Evolutionary conservation across 2,888 invertebrate species (phyloP).

Genomic region (Acleris cristana): DNA sequence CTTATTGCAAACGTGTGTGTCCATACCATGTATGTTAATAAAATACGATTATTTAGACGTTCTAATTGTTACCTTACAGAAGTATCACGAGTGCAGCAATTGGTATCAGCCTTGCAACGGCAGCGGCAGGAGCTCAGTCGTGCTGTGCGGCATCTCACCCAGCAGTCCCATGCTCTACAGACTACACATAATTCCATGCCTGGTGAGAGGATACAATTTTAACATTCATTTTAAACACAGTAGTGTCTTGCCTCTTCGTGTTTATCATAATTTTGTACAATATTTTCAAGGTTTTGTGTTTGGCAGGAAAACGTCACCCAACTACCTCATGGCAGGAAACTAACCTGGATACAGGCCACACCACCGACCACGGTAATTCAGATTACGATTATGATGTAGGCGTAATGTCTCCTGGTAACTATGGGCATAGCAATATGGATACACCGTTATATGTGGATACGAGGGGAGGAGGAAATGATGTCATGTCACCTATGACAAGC

Average conservation of each 20-base stretch:
- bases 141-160: slow-evolving; percentile 93
- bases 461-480: slow-evolving; percentile 62
- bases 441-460: slow-evolving; percentile 90
- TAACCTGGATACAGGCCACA: slow-evolving; percentile 92
- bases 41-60: no score
- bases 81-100: slow-evolving; percentile 90
- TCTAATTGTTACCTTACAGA: slow-evolving; percentile 73
- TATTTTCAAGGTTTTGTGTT: not conserved
- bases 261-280: no score
- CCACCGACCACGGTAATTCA: slow-evolving; percentile 87
- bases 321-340: slow-evolving; percentile 94
- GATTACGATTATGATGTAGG: slow-evolving; percentile 67
- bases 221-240: no score
- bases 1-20: no score
- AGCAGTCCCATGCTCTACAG: slow-evolving; percentile 88
- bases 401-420: slow-evolving; percentile 64
- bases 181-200: slow-evolving; percentile 69
- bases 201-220: slow-evolving; percentile 49
- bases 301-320: slow-evolving; percentile 74
- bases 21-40: no score
- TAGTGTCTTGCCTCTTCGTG: no score
- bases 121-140: slow-evolving; percentile 94
- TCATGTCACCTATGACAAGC: slow-evolving; percentile 70
- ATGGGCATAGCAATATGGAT: slow-evolving; percentile 63
- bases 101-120: slow-evolving; percentile 93